phyloP scores from a whole-genome alignment of 2,113 vertebrate genomes.

The Aphyosemion australe region DNA sequence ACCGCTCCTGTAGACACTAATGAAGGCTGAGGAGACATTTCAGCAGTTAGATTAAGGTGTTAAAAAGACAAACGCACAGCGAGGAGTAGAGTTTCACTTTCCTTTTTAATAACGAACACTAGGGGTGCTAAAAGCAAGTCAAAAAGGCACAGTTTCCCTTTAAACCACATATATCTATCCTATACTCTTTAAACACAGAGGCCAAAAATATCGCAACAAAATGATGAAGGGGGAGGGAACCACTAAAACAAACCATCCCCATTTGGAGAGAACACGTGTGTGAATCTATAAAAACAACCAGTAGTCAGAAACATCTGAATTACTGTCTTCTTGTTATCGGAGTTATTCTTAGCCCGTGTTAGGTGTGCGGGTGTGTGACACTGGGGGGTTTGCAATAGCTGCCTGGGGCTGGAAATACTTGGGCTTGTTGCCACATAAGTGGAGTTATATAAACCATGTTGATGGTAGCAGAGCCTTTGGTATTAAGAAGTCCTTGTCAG shows the following conservation, averaged over 20 bases:
- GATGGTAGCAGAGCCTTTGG: slow-evolving; percentile 55
- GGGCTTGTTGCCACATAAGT: slow-evolving; percentile 55
- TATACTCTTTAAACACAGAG: not conserved
- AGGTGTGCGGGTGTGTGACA: slow-evolving; percentile 30
- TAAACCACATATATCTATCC: not conserved
- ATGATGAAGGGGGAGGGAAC: slow-evolving; percentile 4
- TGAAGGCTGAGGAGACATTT: no score
- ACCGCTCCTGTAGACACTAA: no score
- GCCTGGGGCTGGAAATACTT: slow-evolving; percentile 46
- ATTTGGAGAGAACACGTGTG: slow-evolving; percentile 24
- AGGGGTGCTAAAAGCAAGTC: no score
- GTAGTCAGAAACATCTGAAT: slow-evolving; percentile 10
- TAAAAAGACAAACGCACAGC: no score
- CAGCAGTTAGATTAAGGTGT: no score
- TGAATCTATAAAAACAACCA: slow-evolving; percentile 11
- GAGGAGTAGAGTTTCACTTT: no score
- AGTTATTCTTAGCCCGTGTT: slow-evolving; percentile 65
- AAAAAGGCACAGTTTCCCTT: no score
- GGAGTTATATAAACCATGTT: slow-evolving; percentile 70
- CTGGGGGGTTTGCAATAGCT: slow-evolving; percentile 30
- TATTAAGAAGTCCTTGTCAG: slow-evolving; percentile 58
- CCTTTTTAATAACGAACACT: no score
- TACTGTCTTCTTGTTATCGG: slow-evolving; percentile 13
- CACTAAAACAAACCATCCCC: slow-evolving; percentile 37
- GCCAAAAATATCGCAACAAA: slow-evolving; percentile 37